Evolutionary conservation across 2,888 invertebrate genomes (phyloP).

Genomic region (Abrostola triplasia): DNA sequence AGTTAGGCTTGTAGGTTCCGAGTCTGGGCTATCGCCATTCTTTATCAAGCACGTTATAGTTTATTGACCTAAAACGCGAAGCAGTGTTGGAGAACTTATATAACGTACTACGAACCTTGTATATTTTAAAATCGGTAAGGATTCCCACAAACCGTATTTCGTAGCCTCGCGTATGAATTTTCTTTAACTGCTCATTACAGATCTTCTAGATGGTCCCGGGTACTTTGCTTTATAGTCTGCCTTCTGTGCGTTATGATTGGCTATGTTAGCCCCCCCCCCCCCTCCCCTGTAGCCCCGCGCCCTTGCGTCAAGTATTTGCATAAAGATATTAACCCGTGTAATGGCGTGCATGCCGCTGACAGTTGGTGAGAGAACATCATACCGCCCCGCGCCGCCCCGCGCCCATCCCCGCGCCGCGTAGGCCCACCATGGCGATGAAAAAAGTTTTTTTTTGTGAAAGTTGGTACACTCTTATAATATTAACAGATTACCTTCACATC

Average conservation of each 20-base stretch:
- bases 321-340: slow-evolving; percentile 37
- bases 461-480: neutral
- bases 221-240: neutral
- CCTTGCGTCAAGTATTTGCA: slow-evolving; percentile 29
- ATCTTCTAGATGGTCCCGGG: neutral
- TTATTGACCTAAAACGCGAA: no score
- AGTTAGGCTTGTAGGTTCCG: neutral
- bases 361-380: slow-evolving; percentile 20
- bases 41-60: neutral
- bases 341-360: slow-evolving; percentile 33
- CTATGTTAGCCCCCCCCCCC: neutral
- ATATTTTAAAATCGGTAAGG: no score
- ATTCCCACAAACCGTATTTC: no score
- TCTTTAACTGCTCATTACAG: no score
- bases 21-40: neutral
- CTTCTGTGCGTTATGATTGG: slow-evolving; percentile 4
- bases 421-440: slow-evolving; percentile 3
- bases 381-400: neutral
- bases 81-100: no score
- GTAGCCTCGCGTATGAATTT: no score
- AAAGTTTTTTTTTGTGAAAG: slow-evolving; percentile 10
- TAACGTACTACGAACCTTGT: no score
- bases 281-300: neutral
- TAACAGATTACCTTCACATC: slow-evolving; percentile 1
- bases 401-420: neutral